Percentiles rank a stretch among this genome's conserved stretches.
Conservation (phyloP, 2,113 vertebrate genomes). For the Phainopepla nitens region DNA sequence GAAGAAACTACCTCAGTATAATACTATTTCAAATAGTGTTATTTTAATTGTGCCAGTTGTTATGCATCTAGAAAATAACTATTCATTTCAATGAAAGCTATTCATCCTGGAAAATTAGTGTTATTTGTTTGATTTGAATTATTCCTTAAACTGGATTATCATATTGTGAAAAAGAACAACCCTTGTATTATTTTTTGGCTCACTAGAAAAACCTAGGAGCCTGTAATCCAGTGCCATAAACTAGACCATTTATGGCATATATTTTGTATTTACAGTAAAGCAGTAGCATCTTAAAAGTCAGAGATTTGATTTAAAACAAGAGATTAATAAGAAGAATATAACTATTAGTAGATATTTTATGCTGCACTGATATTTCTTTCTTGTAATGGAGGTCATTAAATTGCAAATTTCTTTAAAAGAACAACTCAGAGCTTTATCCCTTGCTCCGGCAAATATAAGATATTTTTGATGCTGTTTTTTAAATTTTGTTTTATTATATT, state of each 20-base stretch:
- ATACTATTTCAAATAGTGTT: background rate
- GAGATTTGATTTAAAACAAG: conserved; percentile 12
- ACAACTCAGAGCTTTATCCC: background rate
- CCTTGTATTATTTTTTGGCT: background rate
- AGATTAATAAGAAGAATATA: background rate
- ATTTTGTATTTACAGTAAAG: conserved; percentile 16
- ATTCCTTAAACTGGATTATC: background rate
- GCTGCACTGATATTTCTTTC: background rate
- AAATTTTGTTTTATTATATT: background rate
- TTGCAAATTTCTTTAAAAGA: background rate
- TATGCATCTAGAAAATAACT: background rate
- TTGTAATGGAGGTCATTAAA: background rate
- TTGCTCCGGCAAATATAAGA: background rate
- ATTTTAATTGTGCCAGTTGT: background rate
- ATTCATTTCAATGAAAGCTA: background rate
- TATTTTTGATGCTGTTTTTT: background rate
- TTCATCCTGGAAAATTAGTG: background rate
- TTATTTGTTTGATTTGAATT: background rate
- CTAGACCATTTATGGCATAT: background rate
- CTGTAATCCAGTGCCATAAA: background rate
- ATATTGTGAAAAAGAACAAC: background rate
- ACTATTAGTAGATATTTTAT: background rate
- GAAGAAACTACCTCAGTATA: background rate
- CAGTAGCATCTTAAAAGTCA: background rate
- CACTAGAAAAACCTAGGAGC: background rate